These are phyloP conservation scores for Drosophila ogumai DNA, from an alignment of 1,140 invertebrate species.

Conservation along the genomic window DNA sequence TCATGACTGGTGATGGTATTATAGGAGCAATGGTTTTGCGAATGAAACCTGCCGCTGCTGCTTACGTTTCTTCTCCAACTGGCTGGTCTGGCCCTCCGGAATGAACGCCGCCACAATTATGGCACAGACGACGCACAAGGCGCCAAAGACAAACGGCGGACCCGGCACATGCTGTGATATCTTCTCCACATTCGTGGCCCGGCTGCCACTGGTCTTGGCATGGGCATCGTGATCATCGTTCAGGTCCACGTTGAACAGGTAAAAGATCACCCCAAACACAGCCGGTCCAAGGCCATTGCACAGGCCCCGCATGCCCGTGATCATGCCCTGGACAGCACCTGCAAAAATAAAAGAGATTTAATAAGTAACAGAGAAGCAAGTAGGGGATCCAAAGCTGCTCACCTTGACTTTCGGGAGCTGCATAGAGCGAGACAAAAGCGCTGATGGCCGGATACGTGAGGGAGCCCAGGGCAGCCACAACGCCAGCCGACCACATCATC, in stretches of 20 bases:
- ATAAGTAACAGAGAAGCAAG: no score
- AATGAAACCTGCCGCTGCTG: slow-evolving; percentile 10
- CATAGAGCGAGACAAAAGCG: slow-evolving; percentile 98
- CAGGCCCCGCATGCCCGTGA: slow-evolving; percentile 97
- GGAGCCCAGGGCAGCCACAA: slow-evolving; percentile 96
- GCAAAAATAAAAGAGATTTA: not conserved
- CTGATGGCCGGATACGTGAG: slow-evolving; percentile 99
- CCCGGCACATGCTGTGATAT: slow-evolving; percentile 94
- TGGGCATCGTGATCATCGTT: slow-evolving; percentile 88
- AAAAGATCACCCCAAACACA: slow-evolving; percentile 99
- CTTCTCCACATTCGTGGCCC: slow-evolving; percentile 68
- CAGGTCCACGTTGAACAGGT: slow-evolving; percentile 98
- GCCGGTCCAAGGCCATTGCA: slow-evolving; percentile 97
- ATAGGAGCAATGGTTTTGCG: not conserved
- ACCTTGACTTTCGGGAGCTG: slow-evolving; percentile 98
- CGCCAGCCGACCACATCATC: slow-evolving; percentile 99
- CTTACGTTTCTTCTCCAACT: slow-evolving; percentile 85
- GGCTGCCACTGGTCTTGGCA: slow-evolving; percentile 48
- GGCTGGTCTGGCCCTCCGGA: slow-evolving; percentile 89
- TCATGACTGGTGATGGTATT: not conserved
- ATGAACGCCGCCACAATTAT: slow-evolving; percentile 96
- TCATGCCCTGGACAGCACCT: slow-evolving; percentile 98
- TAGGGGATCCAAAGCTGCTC: slow-evolving; percentile 32
- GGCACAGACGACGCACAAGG: slow-evolving; percentile 97
- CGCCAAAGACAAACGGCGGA: slow-evolving; percentile 99